These are phyloP conservation scores for Parapsyche elsis DNA, from an alignment of 1,140 invertebrate species.

Conservation along the genomic window DNA sequence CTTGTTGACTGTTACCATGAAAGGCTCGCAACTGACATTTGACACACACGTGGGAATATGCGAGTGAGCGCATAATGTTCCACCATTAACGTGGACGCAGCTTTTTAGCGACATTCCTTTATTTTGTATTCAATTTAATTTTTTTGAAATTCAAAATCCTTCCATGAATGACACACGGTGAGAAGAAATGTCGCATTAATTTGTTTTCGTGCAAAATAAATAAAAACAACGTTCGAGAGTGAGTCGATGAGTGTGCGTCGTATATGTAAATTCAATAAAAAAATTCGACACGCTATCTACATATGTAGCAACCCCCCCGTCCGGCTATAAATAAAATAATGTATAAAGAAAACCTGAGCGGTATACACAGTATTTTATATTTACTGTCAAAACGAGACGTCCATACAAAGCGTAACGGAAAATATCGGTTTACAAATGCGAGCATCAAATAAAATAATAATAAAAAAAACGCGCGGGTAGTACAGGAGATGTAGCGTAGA, in stretches of 20 bases:
- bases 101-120: not conserved
- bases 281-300: conserved; percentile 10
- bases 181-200: not conserved
- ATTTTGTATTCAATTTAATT: not conserved
- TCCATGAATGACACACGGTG: not conserved
- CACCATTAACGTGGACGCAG: not conserved
- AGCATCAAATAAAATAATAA: not conserved
- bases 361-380: conserved; percentile 42
- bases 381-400: conserved; percentile 46
- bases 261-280: not conserved
- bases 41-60: not conserved
- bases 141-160: too few species aligned
- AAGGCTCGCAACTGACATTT: too few species aligned
- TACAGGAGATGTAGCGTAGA: not conserved
- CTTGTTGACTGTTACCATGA: too few species aligned
- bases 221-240: conserved; percentile 21
- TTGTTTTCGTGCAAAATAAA: not conserved
- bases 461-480: not conserved
- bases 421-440: conserved; percentile 36
- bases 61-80: conserved; percentile 3
- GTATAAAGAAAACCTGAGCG: conserved; percentile 23
- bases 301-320: not conserved
- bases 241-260: too few species aligned
- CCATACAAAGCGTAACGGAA: conserved; percentile 34
- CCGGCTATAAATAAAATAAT: not conserved